These are phyloP conservation scores for Drosophila meridiana DNA, from an alignment of 2,888 invertebrate species.

Conservation along the genomic window DNA sequence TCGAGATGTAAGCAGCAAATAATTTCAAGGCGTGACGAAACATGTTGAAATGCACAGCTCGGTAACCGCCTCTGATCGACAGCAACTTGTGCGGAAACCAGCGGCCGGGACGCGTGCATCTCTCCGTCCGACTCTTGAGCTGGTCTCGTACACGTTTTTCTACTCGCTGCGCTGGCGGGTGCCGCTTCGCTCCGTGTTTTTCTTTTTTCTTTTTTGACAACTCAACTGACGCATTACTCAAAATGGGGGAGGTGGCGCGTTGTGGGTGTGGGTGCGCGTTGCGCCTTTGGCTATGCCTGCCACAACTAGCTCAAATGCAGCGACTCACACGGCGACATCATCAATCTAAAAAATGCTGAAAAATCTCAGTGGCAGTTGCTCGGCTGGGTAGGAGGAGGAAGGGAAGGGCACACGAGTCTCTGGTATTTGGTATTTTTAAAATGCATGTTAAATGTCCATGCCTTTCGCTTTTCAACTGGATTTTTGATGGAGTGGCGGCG, in stretches of 20 bases:
- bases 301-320: constrained; percentile 44
- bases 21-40: constrained; percentile 73
- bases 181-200: constrained; percentile 12
- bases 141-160: constrained; percentile 53
- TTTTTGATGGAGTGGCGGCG: constrained; percentile 62
- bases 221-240: constrained; percentile 73
- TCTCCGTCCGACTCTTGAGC: constrained; percentile 5
- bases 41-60: constrained; percentile 65
- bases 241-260: constrained; percentile 18
- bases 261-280: constrained; percentile 30
- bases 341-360: constrained; percentile 64
- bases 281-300: constrained; percentile 72
- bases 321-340: constrained; percentile 55
- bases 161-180: constrained; percentile 43
- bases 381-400: neutral
- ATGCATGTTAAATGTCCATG: constrained; percentile 62
- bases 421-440: constrained; percentile 63
- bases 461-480: constrained; percentile 72
- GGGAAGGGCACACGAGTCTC: neutral
- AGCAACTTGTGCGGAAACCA: constrained; percentile 76
- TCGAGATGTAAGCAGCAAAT: constrained; percentile 53
- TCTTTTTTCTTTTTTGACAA: constrained; percentile 53
- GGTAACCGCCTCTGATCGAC: constrained; percentile 64
- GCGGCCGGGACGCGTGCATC: constrained; percentile 44
- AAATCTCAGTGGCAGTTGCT: constrained; percentile 55